These are phyloP conservation scores for Gymnopithys bicolor DNA, from an alignment of 2,797 vertebrate genomes.

Conservation along the genomic window DNA sequence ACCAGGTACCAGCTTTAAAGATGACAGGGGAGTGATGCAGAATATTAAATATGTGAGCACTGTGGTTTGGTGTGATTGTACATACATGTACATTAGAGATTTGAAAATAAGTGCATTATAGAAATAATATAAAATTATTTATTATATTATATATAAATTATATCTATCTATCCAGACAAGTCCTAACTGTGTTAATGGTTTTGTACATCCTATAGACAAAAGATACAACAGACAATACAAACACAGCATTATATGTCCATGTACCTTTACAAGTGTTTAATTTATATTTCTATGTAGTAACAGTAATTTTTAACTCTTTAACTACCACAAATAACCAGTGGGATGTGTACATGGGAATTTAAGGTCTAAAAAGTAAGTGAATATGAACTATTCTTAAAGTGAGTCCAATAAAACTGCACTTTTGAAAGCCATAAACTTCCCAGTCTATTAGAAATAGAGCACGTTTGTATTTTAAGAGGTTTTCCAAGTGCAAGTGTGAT, in stretches of 20 bases:
- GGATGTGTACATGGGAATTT: background rate
- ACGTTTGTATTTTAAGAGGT: constrained; percentile 86
- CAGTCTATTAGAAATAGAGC: constrained; percentile 74
- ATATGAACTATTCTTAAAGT: constrained; percentile 36
- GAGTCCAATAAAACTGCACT: constrained; percentile 27
- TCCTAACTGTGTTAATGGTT: background rate
- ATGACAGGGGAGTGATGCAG: background rate
- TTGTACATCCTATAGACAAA: background rate
- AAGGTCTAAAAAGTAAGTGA: constrained; percentile 16
- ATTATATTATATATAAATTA: background rate
- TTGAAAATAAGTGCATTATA: background rate
- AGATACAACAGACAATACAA: background rate
- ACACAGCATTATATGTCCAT: background rate
- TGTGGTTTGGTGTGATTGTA: background rate
- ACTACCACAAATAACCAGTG: background rate
- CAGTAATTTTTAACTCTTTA: background rate
- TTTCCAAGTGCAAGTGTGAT: constrained; percentile 81
- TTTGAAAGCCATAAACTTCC: constrained; percentile 72
- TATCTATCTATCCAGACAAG: background rate
- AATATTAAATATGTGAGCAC: background rate
- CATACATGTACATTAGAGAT: too few relatives aligned
- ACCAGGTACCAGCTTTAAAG: background rate
- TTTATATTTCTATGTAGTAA: background rate
- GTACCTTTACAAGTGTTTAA: background rate
- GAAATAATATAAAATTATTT: background rate